Evolutionary conservation across 2,113 vertebrate genomes (phyloP).

Genomic region (Lycocorax pyrrhopterus): DNA sequence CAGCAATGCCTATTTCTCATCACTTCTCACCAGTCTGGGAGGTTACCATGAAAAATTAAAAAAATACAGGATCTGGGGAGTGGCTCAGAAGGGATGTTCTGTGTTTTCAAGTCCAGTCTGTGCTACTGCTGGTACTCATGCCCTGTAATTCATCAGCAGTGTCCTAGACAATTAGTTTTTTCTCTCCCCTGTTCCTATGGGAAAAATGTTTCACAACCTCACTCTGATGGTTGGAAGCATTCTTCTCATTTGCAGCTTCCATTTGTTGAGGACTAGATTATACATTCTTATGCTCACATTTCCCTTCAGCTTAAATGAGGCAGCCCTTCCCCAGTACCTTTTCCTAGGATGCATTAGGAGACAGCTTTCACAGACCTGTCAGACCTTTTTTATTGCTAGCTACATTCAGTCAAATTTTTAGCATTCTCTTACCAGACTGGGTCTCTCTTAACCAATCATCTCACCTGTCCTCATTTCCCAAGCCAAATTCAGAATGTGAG

Average conservation of each 20-base stretch:
- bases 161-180: background rate
- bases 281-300: background rate
- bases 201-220: background rate
- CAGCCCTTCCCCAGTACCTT: background rate
- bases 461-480: background rate
- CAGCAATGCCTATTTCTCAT: background rate
- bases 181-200: background rate
- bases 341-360: background rate
- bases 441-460: background rate
- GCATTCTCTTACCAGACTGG: background rate
- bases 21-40: background rate
- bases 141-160: background rate
- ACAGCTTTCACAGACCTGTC: background rate
- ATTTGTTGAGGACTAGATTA: background rate
- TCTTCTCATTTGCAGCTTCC: background rate
- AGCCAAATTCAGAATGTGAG: background rate
- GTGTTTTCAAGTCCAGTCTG: background rate
- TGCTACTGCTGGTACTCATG: background rate
- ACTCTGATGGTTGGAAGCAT: background rate
- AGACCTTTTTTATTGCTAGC: background rate
- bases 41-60: background rate
- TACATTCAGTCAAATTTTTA: background rate
- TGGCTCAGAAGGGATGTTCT: background rate
- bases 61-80: background rate
- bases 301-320: background rate